Conservation (phyloP, 2,888 invertebrate species). For the Deroplatys truncata region DNA sequence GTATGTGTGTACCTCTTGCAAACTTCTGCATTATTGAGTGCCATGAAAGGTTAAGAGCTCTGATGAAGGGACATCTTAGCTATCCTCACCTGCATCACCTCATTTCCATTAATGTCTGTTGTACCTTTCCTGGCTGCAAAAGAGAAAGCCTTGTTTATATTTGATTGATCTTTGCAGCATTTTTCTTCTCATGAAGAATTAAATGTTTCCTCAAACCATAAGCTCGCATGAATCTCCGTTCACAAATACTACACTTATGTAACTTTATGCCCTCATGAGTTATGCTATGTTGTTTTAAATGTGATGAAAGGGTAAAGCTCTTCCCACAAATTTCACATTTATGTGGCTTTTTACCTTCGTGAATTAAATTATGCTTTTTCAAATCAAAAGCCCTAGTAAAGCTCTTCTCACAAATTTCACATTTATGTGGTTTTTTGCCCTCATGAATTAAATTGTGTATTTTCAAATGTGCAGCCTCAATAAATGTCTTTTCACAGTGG, state of each 20-base stretch:
- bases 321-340: neutral
- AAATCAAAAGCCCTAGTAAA: neutral
- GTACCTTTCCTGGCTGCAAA: too few species aligned
- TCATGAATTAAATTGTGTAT: neutral
- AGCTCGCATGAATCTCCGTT: neutral
- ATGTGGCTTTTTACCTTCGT: neutral
- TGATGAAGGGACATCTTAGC: too few species aligned
- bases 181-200: neutral
- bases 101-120: too few species aligned
- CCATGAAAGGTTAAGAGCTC: too few species aligned
- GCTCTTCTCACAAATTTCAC: neutral
- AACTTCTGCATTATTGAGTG: too few species aligned
- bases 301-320: neutral
- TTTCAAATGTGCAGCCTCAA: neutral
- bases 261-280: neutral
- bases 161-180: too few species aligned
- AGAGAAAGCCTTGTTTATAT: too few species aligned
- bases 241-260: neutral
- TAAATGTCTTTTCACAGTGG: neutral
- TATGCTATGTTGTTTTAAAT: neutral
- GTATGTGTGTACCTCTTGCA: too few species aligned
- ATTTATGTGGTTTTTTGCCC: neutral
- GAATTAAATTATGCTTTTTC: neutral
- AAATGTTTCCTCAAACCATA: neutral
- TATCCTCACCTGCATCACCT: too few species aligned